Evolutionary conservation across 2,113 vertebrate genomes (phyloP).

Genomic region (Lepus europaeus): DNA sequence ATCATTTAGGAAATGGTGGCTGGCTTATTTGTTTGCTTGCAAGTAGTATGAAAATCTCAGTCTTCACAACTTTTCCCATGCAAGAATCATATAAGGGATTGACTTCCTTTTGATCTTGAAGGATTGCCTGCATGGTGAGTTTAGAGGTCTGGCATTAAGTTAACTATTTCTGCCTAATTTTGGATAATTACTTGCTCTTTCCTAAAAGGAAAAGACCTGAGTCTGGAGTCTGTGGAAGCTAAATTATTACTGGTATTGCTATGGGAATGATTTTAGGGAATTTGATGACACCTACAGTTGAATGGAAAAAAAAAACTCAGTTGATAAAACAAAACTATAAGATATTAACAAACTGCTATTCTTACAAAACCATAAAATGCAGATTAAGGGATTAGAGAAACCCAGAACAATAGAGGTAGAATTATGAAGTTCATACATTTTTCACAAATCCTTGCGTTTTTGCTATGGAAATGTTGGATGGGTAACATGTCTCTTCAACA

Average conservation of each 20-base stretch:
- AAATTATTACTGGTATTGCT: neutral
- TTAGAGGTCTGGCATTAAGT: neutral
- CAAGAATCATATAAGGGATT: neutral
- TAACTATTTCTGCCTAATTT: slow-evolving; percentile 31
- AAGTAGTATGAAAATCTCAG: neutral
- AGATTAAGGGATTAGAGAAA: slow-evolving; percentile 6
- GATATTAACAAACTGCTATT: neutral
- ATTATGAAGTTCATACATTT: slow-evolving; percentile 2
- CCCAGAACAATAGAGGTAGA: neutral
- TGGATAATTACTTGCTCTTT: neutral
- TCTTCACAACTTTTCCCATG: neutral
- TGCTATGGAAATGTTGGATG: neutral
- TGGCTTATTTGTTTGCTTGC: neutral
- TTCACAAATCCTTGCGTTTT: neutral
- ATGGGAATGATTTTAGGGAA: neutral
- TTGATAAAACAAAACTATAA: neutral
- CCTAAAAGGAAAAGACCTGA: neutral
- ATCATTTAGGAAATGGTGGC: neutral
- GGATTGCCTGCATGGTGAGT: neutral
- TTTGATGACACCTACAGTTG: neutral
- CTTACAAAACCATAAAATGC: neutral
- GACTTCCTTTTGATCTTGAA: neutral
- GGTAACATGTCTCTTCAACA: neutral
- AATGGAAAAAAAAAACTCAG: slow-evolving; percentile 15
- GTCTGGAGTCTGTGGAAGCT: neutral